Evolutionary conservation across 1,140 invertebrate species (phyloP).

Genomic region (Aleiodes sp.): DNA sequence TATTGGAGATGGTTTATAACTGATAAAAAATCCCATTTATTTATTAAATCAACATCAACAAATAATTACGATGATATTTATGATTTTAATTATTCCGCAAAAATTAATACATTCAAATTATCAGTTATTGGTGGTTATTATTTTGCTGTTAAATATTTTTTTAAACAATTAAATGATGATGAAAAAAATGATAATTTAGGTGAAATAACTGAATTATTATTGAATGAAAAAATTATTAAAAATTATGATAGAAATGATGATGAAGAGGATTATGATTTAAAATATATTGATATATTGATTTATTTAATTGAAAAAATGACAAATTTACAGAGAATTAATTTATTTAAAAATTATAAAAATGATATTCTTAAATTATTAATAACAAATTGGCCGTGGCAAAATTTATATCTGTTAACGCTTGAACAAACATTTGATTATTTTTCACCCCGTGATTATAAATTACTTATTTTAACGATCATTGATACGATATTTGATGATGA

Average conservation of each 20-base stretch:
- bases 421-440: not conserved
- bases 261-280: no score
- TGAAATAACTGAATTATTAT: no score
- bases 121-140: no score
- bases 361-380: not conserved
- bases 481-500: not conserved
- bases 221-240: no score
- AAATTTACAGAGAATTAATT: no score
- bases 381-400: not conserved
- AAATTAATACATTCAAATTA: not conserved
- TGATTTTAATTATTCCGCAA: not conserved
- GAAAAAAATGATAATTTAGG: no score
- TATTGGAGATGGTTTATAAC: not conserved
- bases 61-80: conserved; percentile 2
- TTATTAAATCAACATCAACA: not conserved
- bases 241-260: no score
- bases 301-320: no score
- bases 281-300: no score
- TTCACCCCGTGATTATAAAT: not conserved
- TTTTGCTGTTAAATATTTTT: no score
- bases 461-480: not conserved
- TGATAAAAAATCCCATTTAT: not conserved
- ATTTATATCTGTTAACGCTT: not conserved
- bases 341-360: not conserved
- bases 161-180: no score